Evolutionary conservation across 2,797 vertebrate species (phyloP).

Genomic region (Platalea minor): DNA sequence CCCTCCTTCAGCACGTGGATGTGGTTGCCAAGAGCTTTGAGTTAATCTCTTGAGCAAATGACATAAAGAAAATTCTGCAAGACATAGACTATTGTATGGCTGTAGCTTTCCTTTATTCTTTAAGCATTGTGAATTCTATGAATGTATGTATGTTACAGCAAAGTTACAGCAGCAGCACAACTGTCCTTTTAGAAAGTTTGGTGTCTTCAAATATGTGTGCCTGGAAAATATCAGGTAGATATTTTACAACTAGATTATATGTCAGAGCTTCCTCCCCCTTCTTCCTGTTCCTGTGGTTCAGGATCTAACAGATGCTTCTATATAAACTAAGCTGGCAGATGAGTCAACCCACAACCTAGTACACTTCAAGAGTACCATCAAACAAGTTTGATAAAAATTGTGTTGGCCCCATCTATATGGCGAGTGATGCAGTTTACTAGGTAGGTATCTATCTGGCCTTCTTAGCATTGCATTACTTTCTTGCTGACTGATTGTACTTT

Average conservation of each 20-base stretch:
- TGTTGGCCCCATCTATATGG: not conserved
- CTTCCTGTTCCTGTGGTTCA: not conserved
- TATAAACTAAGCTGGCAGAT: not conserved
- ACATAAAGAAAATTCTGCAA: not conserved
- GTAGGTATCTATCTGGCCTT: not conserved
- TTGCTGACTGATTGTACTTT: not conserved
- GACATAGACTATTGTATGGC: not conserved
- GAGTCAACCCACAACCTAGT: not conserved
- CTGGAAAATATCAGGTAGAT: constrained; percentile 10
- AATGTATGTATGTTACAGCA: not conserved
- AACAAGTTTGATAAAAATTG: not conserved
- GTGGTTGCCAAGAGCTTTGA: not conserved
- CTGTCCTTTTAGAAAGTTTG: not conserved
- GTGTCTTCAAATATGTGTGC: not conserved
- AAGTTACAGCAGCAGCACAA: not conserved
- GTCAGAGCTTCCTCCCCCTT: not conserved
- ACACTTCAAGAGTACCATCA: not conserved
- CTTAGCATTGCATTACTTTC: not conserved
- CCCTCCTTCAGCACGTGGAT: not conserved
- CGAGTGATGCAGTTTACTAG: not conserved
- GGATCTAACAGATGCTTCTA: not conserved
- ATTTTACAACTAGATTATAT: not conserved
- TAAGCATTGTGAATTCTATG: constrained; percentile 27
- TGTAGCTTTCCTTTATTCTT: not conserved
- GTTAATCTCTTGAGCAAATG: not conserved